These are phyloP conservation scores for Asbolus verrucosus DNA, from an alignment of 1,140 invertebrate genomes.

Conservation along the genomic window DNA sequence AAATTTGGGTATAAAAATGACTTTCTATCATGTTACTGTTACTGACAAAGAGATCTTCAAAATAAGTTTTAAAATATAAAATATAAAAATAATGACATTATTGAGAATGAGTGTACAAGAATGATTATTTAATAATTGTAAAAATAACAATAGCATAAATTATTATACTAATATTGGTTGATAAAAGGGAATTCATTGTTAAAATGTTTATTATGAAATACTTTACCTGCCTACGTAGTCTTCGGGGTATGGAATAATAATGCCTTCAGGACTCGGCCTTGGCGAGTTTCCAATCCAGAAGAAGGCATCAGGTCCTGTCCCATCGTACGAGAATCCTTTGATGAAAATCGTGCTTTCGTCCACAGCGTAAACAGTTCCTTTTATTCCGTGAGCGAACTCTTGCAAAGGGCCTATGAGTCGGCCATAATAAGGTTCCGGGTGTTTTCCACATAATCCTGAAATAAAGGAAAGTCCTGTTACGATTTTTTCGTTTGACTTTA, in stretches of 20 bases:
- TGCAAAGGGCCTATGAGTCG: constrained; percentile 77
- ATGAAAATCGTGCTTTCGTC: constrained; percentile 90
- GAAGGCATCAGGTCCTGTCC: constrained; percentile 84
- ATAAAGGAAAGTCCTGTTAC: constrained; percentile 51
- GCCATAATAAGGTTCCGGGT: constrained; percentile 80
- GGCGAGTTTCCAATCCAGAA: constrained; percentile 89
- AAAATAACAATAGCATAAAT: no score
- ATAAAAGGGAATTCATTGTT: no score
- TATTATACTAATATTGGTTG: no score
- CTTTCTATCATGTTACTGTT: no score
- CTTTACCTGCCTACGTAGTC: constrained; percentile 78
- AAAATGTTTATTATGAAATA: background rate
- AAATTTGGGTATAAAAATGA: no score
- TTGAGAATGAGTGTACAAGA: no score
- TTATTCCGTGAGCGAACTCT: constrained; percentile 80
- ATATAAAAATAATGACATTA: no score
- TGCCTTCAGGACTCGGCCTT: constrained; percentile 81
- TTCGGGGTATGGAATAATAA: constrained; percentile 87
- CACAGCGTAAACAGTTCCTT: constrained; percentile 84
- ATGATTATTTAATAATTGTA: no score
- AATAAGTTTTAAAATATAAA: no score
- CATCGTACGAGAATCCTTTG: constrained; percentile 88
- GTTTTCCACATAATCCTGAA: constrained; percentile 65
- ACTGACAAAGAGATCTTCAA: no score
- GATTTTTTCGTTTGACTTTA: background rate